These are phyloP conservation scores for Chrysemys picta DNA, from an alignment of 2,113 vertebrate genomes.

Conservation along the genomic window DNA sequence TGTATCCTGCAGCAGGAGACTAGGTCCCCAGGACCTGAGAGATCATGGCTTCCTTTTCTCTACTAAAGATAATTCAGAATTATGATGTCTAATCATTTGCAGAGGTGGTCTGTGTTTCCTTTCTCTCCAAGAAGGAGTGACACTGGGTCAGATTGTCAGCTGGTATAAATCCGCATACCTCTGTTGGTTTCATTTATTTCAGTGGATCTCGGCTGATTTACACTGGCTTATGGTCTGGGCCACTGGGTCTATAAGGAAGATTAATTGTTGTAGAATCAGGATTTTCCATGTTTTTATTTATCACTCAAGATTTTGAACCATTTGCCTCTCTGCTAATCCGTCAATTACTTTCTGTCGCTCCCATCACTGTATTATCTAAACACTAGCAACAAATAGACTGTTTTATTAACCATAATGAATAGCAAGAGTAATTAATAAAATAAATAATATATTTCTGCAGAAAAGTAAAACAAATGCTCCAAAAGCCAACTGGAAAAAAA, in stretches of 20 bases:
- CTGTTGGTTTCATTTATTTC: background rate
- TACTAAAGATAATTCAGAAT: background rate
- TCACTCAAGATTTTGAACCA: background rate
- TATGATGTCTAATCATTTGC: background rate
- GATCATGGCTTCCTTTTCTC: background rate
- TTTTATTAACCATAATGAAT: background rate
- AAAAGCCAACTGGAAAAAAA: slow-evolving; percentile 76
- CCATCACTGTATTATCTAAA: background rate
- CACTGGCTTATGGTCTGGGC: background rate
- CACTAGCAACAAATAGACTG: background rate
- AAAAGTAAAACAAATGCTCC: slow-evolving; percentile 77
- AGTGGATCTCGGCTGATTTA: background rate
- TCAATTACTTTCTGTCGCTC: background rate
- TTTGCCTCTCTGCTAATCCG: background rate
- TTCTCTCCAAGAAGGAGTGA: background rate
- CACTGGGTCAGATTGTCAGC: background rate
- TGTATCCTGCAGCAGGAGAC: background rate
- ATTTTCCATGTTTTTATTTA: background rate
- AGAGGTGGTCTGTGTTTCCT: background rate
- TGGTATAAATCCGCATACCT: background rate
- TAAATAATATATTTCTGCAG: slow-evolving; percentile 77
- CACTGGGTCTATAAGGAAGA: background rate
- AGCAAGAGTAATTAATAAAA: background rate
- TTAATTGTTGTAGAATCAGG: background rate
- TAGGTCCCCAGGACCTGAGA: background rate